Base-by-base conservation (phyloP, 2,888 invertebrate species). In the Caradrina clavipalpis region DNA sequence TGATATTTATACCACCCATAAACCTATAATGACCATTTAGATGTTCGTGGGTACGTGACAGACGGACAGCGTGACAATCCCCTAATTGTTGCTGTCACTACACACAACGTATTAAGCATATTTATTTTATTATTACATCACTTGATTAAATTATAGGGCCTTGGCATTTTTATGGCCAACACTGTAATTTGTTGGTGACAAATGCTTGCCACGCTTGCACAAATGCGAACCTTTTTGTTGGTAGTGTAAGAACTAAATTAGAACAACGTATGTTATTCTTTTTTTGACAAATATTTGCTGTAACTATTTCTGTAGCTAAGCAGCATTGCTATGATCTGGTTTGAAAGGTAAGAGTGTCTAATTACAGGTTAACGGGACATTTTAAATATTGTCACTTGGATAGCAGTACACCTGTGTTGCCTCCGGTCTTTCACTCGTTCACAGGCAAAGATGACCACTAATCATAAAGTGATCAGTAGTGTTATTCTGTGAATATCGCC, bases 1-100 rank as follows among this genome's bases (percentile, higher is more conserved):
- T 87, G 79, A 82, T 92, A 93, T 95, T 92, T 94, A 95, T 95
- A 95, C 92, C 88, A 86, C 83, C 87, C 88, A 92, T 89, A 88
- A 87, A 81, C 86, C 81, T 82, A 84, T 92, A 91, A 93, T 91
- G 78, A 87, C 88, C 83, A 82, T 87, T 82, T 86, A 88, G 76
- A 80, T 73, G 61, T 77, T 74, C 73, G 67, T 71, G 83, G 70
- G 78, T 82, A 92, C 94, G 93, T 94, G 94, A 93, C 89, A 90
- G 89, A 86, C 82, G 81, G 87, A 91, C 90, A 83, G 81, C 94
- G 93, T 95, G 94, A 94, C 94, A 94, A 90, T 89, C 86, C 82
- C 84, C 88, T 93, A 94, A 94, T 93, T 92, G 89, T 90, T 86
- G 89, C 91, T 93, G 94, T 94, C 93, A 83, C 80, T 84, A 88